Evolutionary conservation across 2,888 invertebrate genomes (phyloP).

Genomic region (Panzeria rudis): DNA sequence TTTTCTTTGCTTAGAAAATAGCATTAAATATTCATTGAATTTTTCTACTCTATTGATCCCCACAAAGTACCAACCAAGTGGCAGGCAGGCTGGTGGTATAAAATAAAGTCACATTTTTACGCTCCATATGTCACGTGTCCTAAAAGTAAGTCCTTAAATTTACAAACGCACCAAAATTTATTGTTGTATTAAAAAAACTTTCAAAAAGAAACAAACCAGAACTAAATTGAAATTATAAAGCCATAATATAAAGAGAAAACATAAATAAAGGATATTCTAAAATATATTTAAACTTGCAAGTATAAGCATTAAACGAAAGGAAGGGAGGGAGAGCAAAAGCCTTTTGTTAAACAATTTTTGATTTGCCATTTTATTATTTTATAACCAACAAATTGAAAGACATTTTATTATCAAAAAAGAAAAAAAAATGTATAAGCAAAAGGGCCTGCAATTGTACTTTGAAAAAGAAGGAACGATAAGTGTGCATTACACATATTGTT

Average conservation of each 20-base stretch:
- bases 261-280: slow-evolving; percentile 62
- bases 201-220: slow-evolving; percentile 53
- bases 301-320: not conserved
- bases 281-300: slow-evolving; percentile 42
- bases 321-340: not conserved
- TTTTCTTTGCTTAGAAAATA: slow-evolving; percentile 5
- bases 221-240: slow-evolving; percentile 65
- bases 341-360: slow-evolving; percentile 61
- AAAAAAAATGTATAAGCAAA: not conserved
- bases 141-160: slow-evolving; percentile 58
- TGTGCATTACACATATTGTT: slow-evolving; percentile 54
- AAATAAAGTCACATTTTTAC: slow-evolving; percentile 74
- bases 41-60: slow-evolving; percentile 61
- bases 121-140: slow-evolving; percentile 82
- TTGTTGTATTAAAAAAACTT: slow-evolving; percentile 35
- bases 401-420: slow-evolving; percentile 30
- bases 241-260: slow-evolving; percentile 28
- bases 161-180: slow-evolving; percentile 40
- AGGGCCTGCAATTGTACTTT: slow-evolving; percentile 38
- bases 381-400: slow-evolving; percentile 59
- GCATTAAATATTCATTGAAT: slow-evolving; percentile 70
- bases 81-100: slow-evolving; percentile 72
- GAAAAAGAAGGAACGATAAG: slow-evolving; percentile 39
- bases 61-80: slow-evolving; percentile 28
- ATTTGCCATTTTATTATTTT: slow-evolving; percentile 68